Evolutionary conservation across 1,140 invertebrate genomes (phyloP).

Genomic region (honey bee (Apis mellifera)): DNA sequence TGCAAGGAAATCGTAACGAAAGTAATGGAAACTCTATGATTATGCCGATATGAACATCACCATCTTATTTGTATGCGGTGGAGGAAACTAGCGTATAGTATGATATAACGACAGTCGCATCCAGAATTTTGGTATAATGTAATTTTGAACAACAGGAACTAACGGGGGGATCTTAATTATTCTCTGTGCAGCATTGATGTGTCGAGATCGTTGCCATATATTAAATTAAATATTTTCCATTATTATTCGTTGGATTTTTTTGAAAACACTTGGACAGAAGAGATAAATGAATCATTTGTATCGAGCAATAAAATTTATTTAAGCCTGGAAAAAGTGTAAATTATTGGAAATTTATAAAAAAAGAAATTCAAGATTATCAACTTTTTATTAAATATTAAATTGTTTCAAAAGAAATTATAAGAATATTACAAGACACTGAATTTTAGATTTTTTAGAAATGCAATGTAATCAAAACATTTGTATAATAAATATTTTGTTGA

Average conservation of each 20-base stretch:
- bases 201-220: background rate
- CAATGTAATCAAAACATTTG: no score
- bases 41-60: constrained; percentile 41
- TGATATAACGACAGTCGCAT: constrained; percentile 39
- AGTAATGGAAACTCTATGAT: constrained; percentile 55
- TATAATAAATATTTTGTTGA: no score
- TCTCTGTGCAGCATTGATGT: background rate
- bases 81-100: constrained; percentile 34
- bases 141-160: constrained; percentile 25
- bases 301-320: no score
- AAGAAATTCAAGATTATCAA: no score
- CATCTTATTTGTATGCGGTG: constrained; percentile 56
- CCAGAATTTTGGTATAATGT: constrained; percentile 38
- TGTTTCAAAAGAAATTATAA: no score
- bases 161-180: constrained; percentile 30
- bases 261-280: background rate
- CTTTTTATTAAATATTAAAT: no score
- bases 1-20: constrained; percentile 47
- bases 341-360: no score
- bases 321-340: no score
- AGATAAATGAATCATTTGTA: no score
- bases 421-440: no score
- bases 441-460: no score
- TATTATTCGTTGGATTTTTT: no score
- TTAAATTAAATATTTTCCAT: background rate